Evolutionary conservation across 2,888 invertebrate species (phyloP), one percentile per base, ranked within the genome.

Genomic region (Calephelis perditalis): DNA sequence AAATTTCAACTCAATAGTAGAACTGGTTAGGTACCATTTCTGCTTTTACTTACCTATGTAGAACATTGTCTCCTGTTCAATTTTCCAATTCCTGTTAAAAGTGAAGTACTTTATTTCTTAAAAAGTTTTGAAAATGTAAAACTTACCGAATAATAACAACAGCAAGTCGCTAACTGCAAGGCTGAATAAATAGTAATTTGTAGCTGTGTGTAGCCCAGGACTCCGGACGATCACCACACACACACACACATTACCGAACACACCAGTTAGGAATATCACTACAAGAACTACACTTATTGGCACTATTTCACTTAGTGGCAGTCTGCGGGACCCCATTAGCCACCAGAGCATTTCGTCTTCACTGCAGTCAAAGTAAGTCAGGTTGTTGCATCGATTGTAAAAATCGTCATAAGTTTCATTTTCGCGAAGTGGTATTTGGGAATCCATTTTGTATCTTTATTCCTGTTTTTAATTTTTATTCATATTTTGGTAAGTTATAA

Each of bases 121-220:
- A 26, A 26, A 26, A 26, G 26, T 26, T 26, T 26, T 26, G 26
- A 26, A 26, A 26, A 26, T 3, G 3, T 40, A 49, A 49, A 46
- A 76, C 95, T 94, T 82, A 95, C 97, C 98, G 72, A 97, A 93
- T 56, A 96, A 79, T 26, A 98, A 91, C 67, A 97, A 92, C 61
- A 95, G 92, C 54, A 98, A 87, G 85, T 98, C 98, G 57, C 97
- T 97, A 36, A 97, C 92, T 57, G 98, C 96, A 81, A 97, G 88
- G 81, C 95, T 97, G 85, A 97, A 96, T 59, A 98, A 91, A 78
- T 98, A 98, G 81, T 96, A 98, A 81, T 98, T 97, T 0, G 98
- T 98, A 0, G 97, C 95, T 0, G 97, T 96, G 74, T 96, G 97
- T 92, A 98, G 93, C 12, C 94, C 93, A 0, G 94, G 91, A 73